Base-by-base conservation (phyloP, 2,888 invertebrate species). In the Limnephilus marmoratus region DNA sequence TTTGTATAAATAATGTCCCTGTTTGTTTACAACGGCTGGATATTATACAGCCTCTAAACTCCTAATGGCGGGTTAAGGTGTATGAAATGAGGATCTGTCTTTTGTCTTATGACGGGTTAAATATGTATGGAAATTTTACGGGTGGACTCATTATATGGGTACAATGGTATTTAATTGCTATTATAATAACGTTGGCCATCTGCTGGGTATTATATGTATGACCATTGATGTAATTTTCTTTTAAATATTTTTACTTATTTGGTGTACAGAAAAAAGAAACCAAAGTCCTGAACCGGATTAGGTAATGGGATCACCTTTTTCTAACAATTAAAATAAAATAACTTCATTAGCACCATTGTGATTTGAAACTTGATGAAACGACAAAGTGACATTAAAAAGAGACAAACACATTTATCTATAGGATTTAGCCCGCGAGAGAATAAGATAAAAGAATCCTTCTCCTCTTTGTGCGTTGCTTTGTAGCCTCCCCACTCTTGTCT, bases 111-210 rank as follows among this genome's bases (percentile, higher is more conserved):
- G 68, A n/a, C n/a, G 24, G 68, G 24, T 68, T 68, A 68, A 68
- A 68, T 68, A 68, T 68, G 68, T 68, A n/a, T 68, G n/a, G n/a
- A 68, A 68, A 68, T 68, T 68, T 68, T 68, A 68, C 68, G n/a
- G 11, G 68, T 68, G 24, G 68, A 24, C 24, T 68, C 68, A 9
- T 68, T 68, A 68, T 68, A 68, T 24, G 68, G 68, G 68, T 68
- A n/a, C 68, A n/a, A 68, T 68, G 24, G 4, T n/a, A 68, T 68
- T 24, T 68, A 68, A 68, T 5, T 68, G 7, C 7, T 68, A 68
- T 18, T 24, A 24, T 24, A 68, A n/a, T 68, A 7, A 24, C 68
- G 9, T n/a, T n/a, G 24, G 24, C 7, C 68, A n/a, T 9, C 68
- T 68, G 68, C 24, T 53, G 53, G 53, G 53, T 68, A 68, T 24